phyloP scores from a whole-genome alignment of 1,140 invertebrate genomes.

The Brachionus plicatilis region DNA sequence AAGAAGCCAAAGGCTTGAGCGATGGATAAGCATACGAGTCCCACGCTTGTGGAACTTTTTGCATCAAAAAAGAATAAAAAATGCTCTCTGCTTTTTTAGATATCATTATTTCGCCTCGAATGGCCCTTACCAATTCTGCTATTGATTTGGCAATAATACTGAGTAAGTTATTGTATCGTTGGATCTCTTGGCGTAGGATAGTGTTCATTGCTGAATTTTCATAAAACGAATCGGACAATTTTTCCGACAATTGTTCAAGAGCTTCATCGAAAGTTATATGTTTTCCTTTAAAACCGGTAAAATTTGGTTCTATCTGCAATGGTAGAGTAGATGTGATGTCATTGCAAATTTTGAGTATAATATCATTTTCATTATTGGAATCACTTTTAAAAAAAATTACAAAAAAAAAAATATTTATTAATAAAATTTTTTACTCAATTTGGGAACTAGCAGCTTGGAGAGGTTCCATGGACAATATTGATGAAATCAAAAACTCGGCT shows the following conservation, averaged over 20 bases:
- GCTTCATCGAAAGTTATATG: slow-evolving; percentile 21
- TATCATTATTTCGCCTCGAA: slow-evolving; percentile 76
- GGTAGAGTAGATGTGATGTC: slow-evolving; percentile 3
- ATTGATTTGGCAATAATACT: slow-evolving; percentile 65
- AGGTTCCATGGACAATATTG: slow-evolving; percentile 52
- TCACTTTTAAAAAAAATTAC: not conserved
- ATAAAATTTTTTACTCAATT: not conserved
- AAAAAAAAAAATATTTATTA: not conserved
- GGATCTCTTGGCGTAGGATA: slow-evolving; percentile 75
- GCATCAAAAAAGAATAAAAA: slow-evolving; percentile 68
- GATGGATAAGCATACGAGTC: slow-evolving; percentile 63
- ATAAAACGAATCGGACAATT: not conserved
- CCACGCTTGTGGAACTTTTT: slow-evolving; percentile 60
- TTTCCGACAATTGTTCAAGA: not conserved
- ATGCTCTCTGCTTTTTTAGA: slow-evolving; percentile 74
- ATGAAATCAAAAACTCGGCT: slow-evolving; percentile 48
- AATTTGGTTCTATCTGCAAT: not conserved
- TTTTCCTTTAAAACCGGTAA: not conserved
- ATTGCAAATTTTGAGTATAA: not conserved
- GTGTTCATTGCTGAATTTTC: slow-evolving; percentile 62
- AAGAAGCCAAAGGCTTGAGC: slow-evolving; percentile 68
- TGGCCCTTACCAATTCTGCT: slow-evolving; percentile 68
- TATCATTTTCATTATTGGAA: not conserved
- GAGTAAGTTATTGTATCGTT: slow-evolving; percentile 72
- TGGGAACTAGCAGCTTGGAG: not conserved